Conservation (phyloP, 2,113 vertebrate species). For the Ellobius talpinus region DNA sequence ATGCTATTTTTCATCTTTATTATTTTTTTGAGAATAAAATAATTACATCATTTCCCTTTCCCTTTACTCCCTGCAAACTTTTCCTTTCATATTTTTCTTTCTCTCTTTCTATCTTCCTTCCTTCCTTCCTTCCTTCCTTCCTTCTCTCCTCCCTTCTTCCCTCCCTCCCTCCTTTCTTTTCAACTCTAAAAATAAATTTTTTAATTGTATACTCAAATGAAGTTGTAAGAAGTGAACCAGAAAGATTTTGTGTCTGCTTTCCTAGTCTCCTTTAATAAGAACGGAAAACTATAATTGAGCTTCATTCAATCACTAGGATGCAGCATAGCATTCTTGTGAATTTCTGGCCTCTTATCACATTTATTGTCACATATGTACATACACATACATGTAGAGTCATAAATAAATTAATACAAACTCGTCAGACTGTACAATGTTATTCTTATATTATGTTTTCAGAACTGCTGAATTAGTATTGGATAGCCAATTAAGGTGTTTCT, state of each 20-base stretch:
- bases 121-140: background rate
- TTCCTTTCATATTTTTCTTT: background rate
- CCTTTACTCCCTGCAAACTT: background rate
- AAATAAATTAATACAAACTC: background rate
- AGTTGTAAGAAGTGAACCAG: background rate
- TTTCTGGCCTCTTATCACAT: background rate
- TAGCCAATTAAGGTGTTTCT: background rate
- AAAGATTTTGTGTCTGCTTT: background rate
- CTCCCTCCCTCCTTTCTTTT: background rate
- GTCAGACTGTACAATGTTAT: background rate
- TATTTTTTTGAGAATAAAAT: background rate
- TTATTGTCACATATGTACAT: background rate
- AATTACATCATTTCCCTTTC: background rate
- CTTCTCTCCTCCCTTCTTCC: background rate
- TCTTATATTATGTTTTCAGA: background rate
- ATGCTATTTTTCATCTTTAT: background rate
- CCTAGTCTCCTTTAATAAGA: background rate
- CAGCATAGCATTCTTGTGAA: background rate
- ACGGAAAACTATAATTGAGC: background rate
- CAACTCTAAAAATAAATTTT: background rate
- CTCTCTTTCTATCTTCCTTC: background rate
- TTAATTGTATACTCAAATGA: background rate
- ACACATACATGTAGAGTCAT: background rate
- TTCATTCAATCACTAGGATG: background rate
- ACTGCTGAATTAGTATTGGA: background rate